These are phyloP conservation scores for Crepidodera aurea DNA, from an alignment of 2,888 invertebrate genomes.

Conservation along the genomic window DNA sequence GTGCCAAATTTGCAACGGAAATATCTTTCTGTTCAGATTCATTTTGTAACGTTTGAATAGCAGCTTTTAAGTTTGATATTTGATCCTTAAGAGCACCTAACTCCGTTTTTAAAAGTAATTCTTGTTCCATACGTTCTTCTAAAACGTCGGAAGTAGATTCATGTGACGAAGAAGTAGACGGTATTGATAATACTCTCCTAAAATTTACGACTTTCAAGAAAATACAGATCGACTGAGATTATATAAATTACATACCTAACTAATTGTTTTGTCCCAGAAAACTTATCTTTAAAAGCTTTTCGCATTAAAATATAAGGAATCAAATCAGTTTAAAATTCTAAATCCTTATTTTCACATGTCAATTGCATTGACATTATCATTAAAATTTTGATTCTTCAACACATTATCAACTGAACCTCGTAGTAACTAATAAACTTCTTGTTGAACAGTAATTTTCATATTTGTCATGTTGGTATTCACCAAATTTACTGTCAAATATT, in stretches of 20 bases:
- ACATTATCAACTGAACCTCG: slow-evolving; percentile 17
- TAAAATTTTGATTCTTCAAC: slow-evolving; percentile 34
- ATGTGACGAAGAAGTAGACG: slow-evolving; percentile 40
- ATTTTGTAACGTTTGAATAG: slow-evolving; percentile 60
- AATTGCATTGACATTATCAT: slow-evolving; percentile 34
- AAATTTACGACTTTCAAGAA: slow-evolving; percentile 29
- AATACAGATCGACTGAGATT: slow-evolving; percentile 26
- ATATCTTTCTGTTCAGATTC: slow-evolving; percentile 63
- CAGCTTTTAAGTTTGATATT: slow-evolving; percentile 61
- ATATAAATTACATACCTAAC: slow-evolving; percentile 47
- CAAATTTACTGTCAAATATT: slow-evolving; percentile 2
- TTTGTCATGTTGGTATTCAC: background rate
- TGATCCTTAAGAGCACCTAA: slow-evolving; percentile 56
- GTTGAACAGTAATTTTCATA: background rate
- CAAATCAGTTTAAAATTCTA: slow-evolving; percentile 24
- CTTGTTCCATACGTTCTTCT: slow-evolving; percentile 39
- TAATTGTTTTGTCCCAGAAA: slow-evolving; percentile 50
- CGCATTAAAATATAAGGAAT: slow-evolving; percentile 44
- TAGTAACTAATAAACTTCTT: background rate
- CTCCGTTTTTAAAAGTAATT: slow-evolving; percentile 48
- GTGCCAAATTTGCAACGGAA: slow-evolving; percentile 61
- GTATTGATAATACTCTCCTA: slow-evolving; percentile 49
- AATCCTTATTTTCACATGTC: slow-evolving; percentile 35
- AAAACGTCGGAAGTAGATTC: slow-evolving; percentile 29
- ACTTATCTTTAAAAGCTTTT: slow-evolving; percentile 49